Conservation (phyloP, 2,888 invertebrate species). For the Cistogaster globosa region DNA sequence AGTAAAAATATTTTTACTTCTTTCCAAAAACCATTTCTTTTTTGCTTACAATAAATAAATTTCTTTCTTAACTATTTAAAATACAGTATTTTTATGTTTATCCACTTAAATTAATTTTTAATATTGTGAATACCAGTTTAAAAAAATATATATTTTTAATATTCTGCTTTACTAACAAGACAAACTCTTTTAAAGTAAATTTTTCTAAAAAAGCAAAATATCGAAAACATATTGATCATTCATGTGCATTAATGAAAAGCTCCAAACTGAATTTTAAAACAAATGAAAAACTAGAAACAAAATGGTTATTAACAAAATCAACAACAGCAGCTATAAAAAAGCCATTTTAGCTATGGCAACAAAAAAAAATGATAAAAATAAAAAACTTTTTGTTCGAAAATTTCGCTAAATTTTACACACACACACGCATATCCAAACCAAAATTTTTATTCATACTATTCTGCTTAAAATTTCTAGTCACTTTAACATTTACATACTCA, state of each 20-base stretch:
- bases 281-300: background rate
- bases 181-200: no score
- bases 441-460: background rate
- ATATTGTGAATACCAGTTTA: no score
- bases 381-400: conserved; percentile 10
- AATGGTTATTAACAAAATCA: conserved; percentile 15
- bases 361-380: conserved; percentile 14
- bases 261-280: background rate
- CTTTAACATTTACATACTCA: background rate
- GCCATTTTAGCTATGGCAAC: background rate
- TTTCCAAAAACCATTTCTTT: no score
- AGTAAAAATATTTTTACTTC: no score
- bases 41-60: no score
- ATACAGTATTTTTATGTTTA: no score
- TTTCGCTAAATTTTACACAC: background rate
- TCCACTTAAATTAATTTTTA: no score
- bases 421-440: background rate
- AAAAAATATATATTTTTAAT: no score
- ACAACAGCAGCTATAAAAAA: conserved; percentile 18
- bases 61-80: no score
- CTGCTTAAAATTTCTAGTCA: background rate
- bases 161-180: no score
- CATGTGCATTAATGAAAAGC: conserved; percentile 39
- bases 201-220: no score
- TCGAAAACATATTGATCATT: conserved; percentile 4